phyloP scores from a whole-genome alignment of 2,113 vertebrate species.

The Perca flavescens region DNA sequence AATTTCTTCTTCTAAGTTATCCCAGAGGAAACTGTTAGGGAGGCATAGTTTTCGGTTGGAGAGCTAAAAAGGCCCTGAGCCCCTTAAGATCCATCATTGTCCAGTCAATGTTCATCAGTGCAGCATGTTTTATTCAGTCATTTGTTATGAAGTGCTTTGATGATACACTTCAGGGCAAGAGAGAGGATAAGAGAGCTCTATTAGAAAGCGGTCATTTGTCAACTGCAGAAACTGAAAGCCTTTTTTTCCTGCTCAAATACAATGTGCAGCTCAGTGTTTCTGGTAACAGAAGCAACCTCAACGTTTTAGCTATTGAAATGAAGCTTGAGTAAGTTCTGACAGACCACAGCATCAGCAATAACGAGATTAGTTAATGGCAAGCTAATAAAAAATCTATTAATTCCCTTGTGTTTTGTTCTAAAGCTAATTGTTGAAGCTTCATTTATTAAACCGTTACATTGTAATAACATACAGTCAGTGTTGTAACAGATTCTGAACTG shows the following conservation, averaged over 20 bases:
- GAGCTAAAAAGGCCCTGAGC: slow-evolving; percentile 61
- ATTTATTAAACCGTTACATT: neutral
- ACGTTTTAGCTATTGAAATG: neutral
- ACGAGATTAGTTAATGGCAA: neutral
- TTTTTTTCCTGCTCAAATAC: neutral
- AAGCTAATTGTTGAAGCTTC: neutral
- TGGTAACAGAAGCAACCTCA: neutral
- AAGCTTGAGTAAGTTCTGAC: neutral
- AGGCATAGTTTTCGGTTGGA: slow-evolving; percentile 40
- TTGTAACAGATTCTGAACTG: no score
- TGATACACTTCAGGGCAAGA: slow-evolving; percentile 29
- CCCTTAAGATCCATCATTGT: slow-evolving; percentile 56
- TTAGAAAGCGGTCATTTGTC: slow-evolving; percentile 47
- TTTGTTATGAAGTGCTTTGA: slow-evolving; percentile 48
- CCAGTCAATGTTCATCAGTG: slow-evolving; percentile 45
- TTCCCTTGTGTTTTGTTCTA: neutral
- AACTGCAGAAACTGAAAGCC: neutral
- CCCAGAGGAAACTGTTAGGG: slow-evolving; percentile 44
- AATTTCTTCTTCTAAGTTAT: no score
- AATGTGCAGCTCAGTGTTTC: neutral
- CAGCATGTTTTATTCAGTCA: slow-evolving; percentile 50
- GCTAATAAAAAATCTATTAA: neutral
- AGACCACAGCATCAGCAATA: neutral
- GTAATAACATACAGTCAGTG: neutral
- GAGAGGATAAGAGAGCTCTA: slow-evolving; percentile 19